These are phyloP conservation scores for Hydrozoanthus tunicans DNA, from an alignment of 64 coral and sea anemone species.

Conservation along the genomic window DNA sequence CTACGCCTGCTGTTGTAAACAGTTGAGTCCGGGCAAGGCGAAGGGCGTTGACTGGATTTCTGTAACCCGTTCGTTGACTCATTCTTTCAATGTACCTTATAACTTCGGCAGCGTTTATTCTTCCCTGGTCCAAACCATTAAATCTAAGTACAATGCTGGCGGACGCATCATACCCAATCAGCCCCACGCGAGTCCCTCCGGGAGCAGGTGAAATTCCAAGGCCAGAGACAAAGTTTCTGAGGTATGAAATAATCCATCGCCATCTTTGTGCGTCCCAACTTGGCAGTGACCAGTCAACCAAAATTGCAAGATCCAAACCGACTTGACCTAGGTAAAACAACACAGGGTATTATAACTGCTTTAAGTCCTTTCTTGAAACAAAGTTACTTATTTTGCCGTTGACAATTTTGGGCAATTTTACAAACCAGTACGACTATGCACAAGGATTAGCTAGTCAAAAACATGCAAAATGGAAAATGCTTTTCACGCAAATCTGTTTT, in stretches of 20 bases:
- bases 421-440: no score
- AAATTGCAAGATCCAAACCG: slow-evolving; percentile 50
- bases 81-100: slow-evolving; percentile 5
- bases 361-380: not conserved
- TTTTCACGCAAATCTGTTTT: no score
- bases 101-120: slow-evolving; percentile 26
- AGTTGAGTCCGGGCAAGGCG: slow-evolving; percentile 14
- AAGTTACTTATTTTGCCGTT: no score
- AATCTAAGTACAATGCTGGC: slow-evolving; percentile 23
- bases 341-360: not conserved
- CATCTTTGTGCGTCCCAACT: slow-evolving; percentile 29
- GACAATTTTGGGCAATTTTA: no score
- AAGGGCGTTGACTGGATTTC: slow-evolving; percentile 33
- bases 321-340: not conserved
- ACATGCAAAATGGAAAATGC: no score
- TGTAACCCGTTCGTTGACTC: not conserved
- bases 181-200: slow-evolving; percentile 31
- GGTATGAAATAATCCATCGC: slow-evolving; percentile 33
- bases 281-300: slow-evolving; percentile 27
- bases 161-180: slow-evolving; percentile 29
- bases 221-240: slow-evolving; percentile 17
- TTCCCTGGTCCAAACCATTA: slow-evolving; percentile 5
- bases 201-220: slow-evolving; percentile 37
- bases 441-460: no score
- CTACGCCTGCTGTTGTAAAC: not conserved